Conservation (phyloP, 2,113 vertebrate species). For the Acanthochromis polyacanthus region DNA sequence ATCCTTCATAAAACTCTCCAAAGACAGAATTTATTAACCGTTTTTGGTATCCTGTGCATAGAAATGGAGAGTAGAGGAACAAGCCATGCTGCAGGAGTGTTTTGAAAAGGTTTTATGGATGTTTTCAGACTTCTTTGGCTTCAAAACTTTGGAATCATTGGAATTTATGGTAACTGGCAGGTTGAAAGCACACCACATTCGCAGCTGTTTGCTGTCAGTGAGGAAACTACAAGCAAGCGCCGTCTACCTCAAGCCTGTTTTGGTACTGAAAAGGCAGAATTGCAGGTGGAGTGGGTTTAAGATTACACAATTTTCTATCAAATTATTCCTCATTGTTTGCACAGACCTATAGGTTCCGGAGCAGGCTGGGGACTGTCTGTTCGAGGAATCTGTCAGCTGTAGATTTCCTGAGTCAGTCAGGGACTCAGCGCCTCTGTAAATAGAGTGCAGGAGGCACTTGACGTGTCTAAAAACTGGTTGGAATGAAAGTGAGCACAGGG, state of each 20-base stretch:
- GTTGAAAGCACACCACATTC: background rate
- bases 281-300: background rate
- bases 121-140: constrained; percentile 5
- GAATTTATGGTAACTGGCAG: constrained; percentile 5
- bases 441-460: constrained; percentile 36
- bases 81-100: background rate
- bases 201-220: constrained; percentile 24
- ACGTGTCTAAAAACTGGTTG: constrained; percentile 56
- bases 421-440: constrained; percentile 32
- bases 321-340: constrained; percentile 8
- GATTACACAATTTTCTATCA: background rate
- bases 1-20: background rate
- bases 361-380: background rate
- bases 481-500: constrained; percentile 56
- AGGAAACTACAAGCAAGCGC: constrained; percentile 19
- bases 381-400: constrained; percentile 32
- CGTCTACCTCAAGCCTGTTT: background rate
- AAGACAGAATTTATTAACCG: background rate
- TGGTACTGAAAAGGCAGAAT: background rate
- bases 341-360: background rate
- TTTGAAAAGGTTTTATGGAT: constrained; percentile 25
- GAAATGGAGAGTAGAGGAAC: background rate
- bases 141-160: constrained; percentile 17
- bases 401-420: constrained; percentile 40
- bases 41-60: constrained; percentile 1